phyloP scores from a whole-genome alignment of 2,113 vertebrate species.

The Apaloderma vittatum region DNA sequence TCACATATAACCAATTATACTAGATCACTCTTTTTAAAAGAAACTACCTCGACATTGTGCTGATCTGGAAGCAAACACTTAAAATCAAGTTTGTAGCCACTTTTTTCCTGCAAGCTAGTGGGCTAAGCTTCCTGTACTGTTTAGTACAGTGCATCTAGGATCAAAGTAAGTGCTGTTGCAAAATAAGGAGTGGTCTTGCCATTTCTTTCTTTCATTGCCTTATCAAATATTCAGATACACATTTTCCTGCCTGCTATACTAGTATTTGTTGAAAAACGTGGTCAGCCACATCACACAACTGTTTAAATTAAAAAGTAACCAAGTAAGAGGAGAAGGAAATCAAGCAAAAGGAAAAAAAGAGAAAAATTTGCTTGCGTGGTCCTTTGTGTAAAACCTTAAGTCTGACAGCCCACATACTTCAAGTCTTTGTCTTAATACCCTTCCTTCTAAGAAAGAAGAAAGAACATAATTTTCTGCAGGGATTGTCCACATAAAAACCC shows the following conservation, averaged over 20 bases:
- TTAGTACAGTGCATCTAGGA: neutral
- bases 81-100: neutral
- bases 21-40: neutral
- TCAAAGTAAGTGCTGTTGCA: neutral
- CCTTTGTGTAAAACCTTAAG: too few relatives aligned
- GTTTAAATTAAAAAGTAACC: neutral
- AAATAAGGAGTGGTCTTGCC: neutral
- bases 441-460: too few relatives aligned
- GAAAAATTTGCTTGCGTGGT: neutral
- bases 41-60: neutral
- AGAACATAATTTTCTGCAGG: too few relatives aligned
- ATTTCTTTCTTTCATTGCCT: neutral
- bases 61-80: neutral
- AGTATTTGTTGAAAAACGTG: neutral
- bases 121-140: neutral
- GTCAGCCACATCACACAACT: neutral
- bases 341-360: fast-evolving
- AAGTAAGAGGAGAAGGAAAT: neutral
- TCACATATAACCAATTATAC: neutral
- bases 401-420: too few relatives aligned
- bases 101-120: neutral
- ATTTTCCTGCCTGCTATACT: neutral
- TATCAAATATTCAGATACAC: neutral
- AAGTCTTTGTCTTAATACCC: too few relatives aligned
- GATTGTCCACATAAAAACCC: too few relatives aligned